A percentile compares a stretch with the other conserved stretches of the same genome.
These are phyloP conservation scores for Crotalus helleri DNA, from an alignment of 2,113 vertebrate species.

Conservation along the genomic window DNA sequence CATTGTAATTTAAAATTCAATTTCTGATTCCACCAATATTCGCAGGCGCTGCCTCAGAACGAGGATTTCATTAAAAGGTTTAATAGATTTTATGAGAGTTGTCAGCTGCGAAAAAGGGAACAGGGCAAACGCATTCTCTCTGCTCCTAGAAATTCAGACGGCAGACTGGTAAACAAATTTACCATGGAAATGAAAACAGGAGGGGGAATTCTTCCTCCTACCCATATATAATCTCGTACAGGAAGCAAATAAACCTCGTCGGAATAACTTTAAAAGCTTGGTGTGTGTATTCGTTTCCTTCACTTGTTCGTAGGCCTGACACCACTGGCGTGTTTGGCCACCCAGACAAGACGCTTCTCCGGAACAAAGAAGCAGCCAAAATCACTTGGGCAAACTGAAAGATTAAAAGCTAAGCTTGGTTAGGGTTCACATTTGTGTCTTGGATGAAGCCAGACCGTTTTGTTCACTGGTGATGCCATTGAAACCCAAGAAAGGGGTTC, in stretches of 20 bases:
- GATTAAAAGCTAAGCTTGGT: neutral
- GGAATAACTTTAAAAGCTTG: conserved; percentile 39
- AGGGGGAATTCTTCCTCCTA: neutral
- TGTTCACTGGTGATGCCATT: too few species aligned
- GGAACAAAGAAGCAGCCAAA: neutral
- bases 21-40: conserved; percentile 68
- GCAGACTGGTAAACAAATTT: conserved; percentile 64
- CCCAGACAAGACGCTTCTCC: neutral
- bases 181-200: conserved; percentile 57
- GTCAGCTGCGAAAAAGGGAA: conserved; percentile 70
- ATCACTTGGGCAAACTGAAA: neutral
- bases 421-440: neutral
- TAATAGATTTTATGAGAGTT: conserved; percentile 74
- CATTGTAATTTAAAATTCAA: conserved; percentile 73
- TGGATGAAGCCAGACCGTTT: too few species aligned
- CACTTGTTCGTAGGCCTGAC: neutral
- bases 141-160: conserved; percentile 69
- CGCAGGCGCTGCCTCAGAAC: conserved; percentile 62
- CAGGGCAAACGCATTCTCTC: conserved; percentile 72
- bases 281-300: neutral
- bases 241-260: conserved; percentile 52
- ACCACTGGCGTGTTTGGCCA: neutral
- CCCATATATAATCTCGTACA: conserved; percentile 31
- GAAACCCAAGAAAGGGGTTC: too few species aligned
- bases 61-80: conserved; percentile 73